phyloP scores from a whole-genome alignment of 1,140 invertebrate species.

The Drosophila saltans region DNA sequence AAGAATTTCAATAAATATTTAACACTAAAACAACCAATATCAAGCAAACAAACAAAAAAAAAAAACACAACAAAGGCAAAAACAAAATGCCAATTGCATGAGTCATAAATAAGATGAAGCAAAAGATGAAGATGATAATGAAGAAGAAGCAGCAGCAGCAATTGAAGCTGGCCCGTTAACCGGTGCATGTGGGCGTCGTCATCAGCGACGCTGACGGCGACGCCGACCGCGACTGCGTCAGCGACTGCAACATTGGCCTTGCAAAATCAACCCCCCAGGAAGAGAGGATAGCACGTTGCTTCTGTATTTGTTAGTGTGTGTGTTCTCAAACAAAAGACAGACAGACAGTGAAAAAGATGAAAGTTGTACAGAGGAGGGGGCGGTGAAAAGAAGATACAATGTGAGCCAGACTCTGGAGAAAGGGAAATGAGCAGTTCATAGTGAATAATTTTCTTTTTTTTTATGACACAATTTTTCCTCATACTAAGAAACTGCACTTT shows the following conservation, averaged over 20 bases:
- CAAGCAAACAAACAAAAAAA: background rate
- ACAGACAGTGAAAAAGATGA: background rate
- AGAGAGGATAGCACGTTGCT: constrained; percentile 53
- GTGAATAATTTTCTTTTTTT: no score
- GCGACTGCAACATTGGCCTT: constrained; percentile 65
- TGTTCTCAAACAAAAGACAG: constrained; percentile 15
- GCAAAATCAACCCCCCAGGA: constrained; percentile 71
- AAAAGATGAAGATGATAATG: constrained; percentile 10
- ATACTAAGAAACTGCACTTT: no score
- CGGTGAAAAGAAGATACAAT: background rate
- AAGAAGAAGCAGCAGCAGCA: constrained; percentile 14
- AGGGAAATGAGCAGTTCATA: background rate
- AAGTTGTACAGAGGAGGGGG: constrained; percentile 1
- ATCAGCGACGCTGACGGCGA: constrained; percentile 35
- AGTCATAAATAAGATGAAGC: constrained; percentile 43
- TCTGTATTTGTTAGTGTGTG: constrained; percentile 13
- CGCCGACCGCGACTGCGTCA: constrained; percentile 16
- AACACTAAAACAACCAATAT: background rate
- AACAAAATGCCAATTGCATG: constrained; percentile 66
- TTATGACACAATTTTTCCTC: no score
- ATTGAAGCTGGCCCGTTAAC: constrained; percentile 54
- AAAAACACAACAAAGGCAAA: constrained; percentile 20
- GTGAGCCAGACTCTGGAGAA: background rate
- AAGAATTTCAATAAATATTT: constrained; percentile 16
- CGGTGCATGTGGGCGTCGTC: constrained; percentile 73